These are phyloP conservation scores for Zoanthus solanderi DNA, from an alignment of 92 coral and sea anemone species.

Conservation along the genomic window DNA sequence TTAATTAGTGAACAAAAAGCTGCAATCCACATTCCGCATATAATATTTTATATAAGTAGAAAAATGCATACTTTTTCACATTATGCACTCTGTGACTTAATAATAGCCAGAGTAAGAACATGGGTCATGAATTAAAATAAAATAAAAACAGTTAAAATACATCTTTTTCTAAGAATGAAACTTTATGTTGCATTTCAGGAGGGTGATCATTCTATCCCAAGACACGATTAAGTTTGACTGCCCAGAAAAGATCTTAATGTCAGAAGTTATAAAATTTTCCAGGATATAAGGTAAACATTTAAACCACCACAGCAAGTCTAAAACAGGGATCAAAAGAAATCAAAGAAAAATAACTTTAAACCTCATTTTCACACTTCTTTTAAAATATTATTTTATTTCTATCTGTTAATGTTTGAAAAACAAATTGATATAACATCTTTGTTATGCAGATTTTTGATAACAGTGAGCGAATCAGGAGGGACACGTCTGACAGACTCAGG, in stretches of 20 bases:
- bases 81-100: too few relatives aligned
- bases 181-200: slow-evolving; percentile 28
- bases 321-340: slow-evolving; percentile 4
- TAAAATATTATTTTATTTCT: background rate
- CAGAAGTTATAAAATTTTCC: slow-evolving; percentile 58
- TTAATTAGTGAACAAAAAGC: too few relatives aligned
- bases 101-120: too few relatives aligned
- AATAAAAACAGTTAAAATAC: background rate
- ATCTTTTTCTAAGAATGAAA: background rate
- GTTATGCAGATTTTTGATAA: slow-evolving; percentile 53
- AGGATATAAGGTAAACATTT: slow-evolving; percentile 47
- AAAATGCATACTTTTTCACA: too few relatives aligned
- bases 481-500: slow-evolving; percentile 64
- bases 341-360: background rate
- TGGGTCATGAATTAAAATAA: background rate
- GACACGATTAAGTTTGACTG: slow-evolving; percentile 68
- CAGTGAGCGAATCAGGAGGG: slow-evolving; percentile 59
- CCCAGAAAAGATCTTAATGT: slow-evolving; percentile 56
- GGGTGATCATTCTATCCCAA: slow-evolving; percentile 70
- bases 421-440: background rate
- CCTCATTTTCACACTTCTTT: background rate
- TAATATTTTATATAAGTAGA: too few relatives aligned
- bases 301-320: background rate
- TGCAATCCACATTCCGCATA: too few relatives aligned
- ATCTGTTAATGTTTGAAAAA: background rate